Evolutionary conservation across 1,140 invertebrate species (phyloP), one percentile per base, ranked within the genome.

Genomic region (Drosophila busckii): DNA sequence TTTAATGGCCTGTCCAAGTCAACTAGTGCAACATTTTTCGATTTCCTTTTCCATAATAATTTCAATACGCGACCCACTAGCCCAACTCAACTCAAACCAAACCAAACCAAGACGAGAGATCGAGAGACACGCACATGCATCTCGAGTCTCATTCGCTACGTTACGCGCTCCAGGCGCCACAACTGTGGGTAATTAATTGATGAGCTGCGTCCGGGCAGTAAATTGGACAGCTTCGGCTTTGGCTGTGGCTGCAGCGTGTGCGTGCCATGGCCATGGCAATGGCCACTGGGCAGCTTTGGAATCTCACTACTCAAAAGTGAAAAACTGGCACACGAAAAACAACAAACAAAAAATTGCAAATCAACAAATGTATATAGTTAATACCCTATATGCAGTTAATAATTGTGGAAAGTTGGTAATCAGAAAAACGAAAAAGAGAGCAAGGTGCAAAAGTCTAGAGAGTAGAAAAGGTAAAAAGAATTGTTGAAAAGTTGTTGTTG

Each of bases 1-100:
- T 73, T 73, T 80, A 80, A 78, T 76, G 66, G 69, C 58, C 50
- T 63, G 66, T 50, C 42, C 48, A 10, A 25, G 28, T 32, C 61
- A 71, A 62, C 68, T 71, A 71, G 69, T 67, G 69, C 69, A 71
- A 73, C 69, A 65, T 19, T 69, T 75, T 70, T 76, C 70, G 65
- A 69, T 75, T 75, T 65, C 64, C 70, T 75, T 64, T 75, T 37
- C 42, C 56, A 12, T 48, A 50, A 69, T 64, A 70, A 70, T 70
- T 70, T 70, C 64, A 68, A 69, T 52, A 65, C 26, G 10, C 63
- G 64, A 68, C 70, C 61, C 66, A 66, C 50, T 60, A n/a, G 61
- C 35, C 59, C 60, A 55, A 52, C 54, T 38, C 41, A 25, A 26
- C 4, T 10, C 26, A 19, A 45, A 45, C 17, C n/a, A 46, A 13